Conservation (phyloP, 2,888 invertebrate species). For the Thumatha senex region DNA sequence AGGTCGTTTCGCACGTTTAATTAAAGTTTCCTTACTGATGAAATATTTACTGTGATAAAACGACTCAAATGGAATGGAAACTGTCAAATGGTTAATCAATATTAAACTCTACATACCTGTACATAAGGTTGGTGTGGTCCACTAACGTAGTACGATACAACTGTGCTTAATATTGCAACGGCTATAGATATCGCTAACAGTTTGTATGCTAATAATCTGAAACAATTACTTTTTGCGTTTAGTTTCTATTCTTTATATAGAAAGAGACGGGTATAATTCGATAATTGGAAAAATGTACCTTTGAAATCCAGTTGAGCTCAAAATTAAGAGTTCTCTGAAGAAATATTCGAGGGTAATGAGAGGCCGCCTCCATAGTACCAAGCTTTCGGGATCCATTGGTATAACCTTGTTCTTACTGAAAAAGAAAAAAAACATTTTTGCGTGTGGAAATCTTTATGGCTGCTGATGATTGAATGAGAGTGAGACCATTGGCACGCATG, state of each 20-base stretch:
- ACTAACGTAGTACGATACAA: constrained; percentile 82
- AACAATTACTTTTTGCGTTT: constrained; percentile 18
- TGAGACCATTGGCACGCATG: no score
- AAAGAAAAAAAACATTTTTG: not conserved
- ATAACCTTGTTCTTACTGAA: constrained; percentile 55
- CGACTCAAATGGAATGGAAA: no score
- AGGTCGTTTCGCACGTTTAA: no score
- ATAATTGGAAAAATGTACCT: constrained; percentile 57
- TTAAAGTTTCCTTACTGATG: no score
- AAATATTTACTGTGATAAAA: no score
- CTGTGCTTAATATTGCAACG: constrained; percentile 72
- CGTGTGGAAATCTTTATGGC: no score
- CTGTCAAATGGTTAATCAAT: not conserved
- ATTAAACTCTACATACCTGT: constrained; percentile 58
- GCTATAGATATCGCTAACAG: constrained; percentile 77
- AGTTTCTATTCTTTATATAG: not conserved
- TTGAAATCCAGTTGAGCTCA: constrained; percentile 78
- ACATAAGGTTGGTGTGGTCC: constrained; percentile 86
- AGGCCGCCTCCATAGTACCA: constrained; percentile 92
- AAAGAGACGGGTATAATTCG: no score
- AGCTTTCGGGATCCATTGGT: constrained; percentile 84
- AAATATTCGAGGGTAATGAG: constrained; percentile 91
- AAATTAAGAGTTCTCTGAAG: constrained; percentile 87
- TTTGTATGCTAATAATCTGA: constrained; percentile 86
- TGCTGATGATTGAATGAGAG: no score